Evolutionary conservation across 2,113 vertebrate genomes (phyloP).

Genomic region (Malurus cyaneus): DNA sequence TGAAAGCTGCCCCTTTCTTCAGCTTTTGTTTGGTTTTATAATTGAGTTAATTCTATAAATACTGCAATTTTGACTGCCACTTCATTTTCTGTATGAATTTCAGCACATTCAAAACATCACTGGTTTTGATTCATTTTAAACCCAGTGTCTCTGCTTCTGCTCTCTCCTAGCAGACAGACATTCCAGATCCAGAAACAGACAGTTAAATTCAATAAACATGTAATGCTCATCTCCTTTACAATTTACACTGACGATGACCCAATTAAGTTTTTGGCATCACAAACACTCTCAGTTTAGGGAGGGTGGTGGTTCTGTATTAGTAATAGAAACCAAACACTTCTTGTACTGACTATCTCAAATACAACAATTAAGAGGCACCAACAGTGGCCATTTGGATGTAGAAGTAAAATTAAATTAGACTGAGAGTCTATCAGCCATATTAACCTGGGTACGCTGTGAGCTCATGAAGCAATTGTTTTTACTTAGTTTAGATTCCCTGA

Average conservation of each 20-base stretch:
- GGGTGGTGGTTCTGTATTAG: background rate
- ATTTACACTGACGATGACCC: slow-evolving; percentile 6
- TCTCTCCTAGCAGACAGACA: background rate
- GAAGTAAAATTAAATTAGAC: background rate
- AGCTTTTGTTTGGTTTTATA: background rate
- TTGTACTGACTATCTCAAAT: background rate
- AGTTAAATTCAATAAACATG: slow-evolving; percentile 30
- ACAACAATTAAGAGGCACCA: background rate
- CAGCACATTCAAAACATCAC: too few species aligned
- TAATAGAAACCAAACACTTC: background rate
- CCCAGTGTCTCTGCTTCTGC: background rate
- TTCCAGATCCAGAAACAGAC: slow-evolving; percentile 3
- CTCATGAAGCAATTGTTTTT: background rate
- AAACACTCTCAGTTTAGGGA: background rate
- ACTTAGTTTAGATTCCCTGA: background rate
- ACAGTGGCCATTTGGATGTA: background rate
- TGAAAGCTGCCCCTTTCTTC: background rate
- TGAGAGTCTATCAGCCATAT: background rate
- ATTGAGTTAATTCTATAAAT: background rate
- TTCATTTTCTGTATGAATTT: slow-evolving; percentile 19
- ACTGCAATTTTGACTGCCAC: background rate
- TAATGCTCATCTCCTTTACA: background rate
- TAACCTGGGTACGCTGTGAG: background rate
- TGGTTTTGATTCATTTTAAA: slow-evolving; percentile 11
- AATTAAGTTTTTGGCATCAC: slow-evolving; percentile 33